These are phyloP conservation scores for Paedocypris micromegethes DNA, from an alignment of 2,797 vertebrate genomes.

Conservation along the genomic window DNA sequence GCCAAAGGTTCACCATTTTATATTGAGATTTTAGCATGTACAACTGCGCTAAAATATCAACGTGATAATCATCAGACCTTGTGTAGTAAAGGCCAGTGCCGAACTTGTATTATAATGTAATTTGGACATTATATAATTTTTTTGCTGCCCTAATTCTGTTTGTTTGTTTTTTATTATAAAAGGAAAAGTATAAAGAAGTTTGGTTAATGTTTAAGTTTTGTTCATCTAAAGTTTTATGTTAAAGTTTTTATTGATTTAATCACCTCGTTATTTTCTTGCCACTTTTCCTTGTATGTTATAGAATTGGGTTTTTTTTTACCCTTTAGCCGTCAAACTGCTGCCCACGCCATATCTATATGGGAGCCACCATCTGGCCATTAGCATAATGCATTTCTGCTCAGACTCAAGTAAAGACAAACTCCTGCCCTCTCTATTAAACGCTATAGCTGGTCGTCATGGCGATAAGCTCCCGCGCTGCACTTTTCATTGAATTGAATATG, in stretches of 20 bases:
- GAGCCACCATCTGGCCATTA: conserved; percentile 65
- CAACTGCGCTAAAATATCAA: no score
- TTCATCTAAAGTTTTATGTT: neutral
- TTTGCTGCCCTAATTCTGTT: no score
- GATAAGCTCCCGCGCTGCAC: conserved; percentile 37
- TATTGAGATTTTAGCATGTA: no score
- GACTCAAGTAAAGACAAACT: conserved; percentile 60
- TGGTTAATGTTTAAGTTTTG: neutral
- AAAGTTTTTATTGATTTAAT: neutral
- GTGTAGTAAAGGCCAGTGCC: no score
- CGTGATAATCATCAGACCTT: no score
- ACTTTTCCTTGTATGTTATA: neutral
- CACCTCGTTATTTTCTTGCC: conserved; percentile 10
- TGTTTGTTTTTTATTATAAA: neutral
- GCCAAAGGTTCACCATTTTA: no score
- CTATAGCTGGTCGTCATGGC: conserved; percentile 50
- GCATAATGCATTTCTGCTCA: conserved; percentile 64
- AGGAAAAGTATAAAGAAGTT: neutral
- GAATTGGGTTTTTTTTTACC: conserved; percentile 10
- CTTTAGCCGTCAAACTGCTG: conserved; percentile 17
- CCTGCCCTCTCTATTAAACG: conserved; percentile 54
- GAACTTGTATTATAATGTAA: no score
- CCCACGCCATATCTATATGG: conserved; percentile 43
- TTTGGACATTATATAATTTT: no score
- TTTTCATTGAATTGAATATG: conserved; percentile 6